Conservation (phyloP, 2,888 invertebrate species). For the Platycheirus rosarum region DNA sequence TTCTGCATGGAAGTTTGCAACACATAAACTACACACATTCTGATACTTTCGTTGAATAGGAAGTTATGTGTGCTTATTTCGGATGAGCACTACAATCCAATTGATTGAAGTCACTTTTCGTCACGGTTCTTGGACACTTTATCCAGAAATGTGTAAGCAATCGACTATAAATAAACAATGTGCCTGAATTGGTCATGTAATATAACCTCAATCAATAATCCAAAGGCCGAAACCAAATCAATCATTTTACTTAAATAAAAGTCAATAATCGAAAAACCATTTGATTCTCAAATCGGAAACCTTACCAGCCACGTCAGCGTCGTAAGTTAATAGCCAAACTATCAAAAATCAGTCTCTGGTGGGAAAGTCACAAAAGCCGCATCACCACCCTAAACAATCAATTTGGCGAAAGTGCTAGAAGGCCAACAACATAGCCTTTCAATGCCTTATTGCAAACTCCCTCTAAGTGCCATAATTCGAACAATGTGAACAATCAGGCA, state of each 20-base stretch:
- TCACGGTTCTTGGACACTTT: too few species aligned
- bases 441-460: conserved; percentile 38
- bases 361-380: conserved; percentile 49
- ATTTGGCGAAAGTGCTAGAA: conserved; percentile 44
- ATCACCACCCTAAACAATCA: conserved; percentile 38
- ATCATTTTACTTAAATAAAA: too few species aligned
- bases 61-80: too few species aligned
- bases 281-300: conserved; percentile 21
- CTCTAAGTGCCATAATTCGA: conserved; percentile 39
- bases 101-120: too few species aligned
- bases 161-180: too few species aligned
- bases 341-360: conserved; percentile 12
- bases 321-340: conserved; percentile 34
- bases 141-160: too few species aligned
- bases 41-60: too few species aligned
- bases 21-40: too few species aligned
- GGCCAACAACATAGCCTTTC: conserved; percentile 28
- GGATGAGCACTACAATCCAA: too few species aligned
- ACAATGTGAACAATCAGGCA: conserved; percentile 38
- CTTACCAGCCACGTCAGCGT: conserved; percentile 19
- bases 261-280: conserved; percentile 2
- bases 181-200: too few species aligned
- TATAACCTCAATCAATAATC: too few species aligned
- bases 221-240: too few species aligned
- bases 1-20: background rate